Evolutionary conservation across 2,888 invertebrate genomes (phyloP), one percentile per base, ranked within the genome.

Genomic region (Auanema sp.): DNA sequence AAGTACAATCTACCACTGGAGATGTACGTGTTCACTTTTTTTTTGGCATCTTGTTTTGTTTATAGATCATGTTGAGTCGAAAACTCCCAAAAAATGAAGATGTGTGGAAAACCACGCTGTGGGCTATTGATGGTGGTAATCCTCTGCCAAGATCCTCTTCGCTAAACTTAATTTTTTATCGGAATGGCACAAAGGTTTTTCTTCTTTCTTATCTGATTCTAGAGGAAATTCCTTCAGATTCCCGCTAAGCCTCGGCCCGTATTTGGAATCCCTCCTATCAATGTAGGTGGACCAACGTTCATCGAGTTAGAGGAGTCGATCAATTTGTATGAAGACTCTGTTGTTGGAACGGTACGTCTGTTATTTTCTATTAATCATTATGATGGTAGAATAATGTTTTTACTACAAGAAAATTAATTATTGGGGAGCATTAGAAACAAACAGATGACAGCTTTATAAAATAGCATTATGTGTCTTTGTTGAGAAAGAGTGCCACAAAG

Each of bases 101-200:
- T 65, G 92, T 92, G 91, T 94, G 92, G 84, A 86, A 90, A 33
- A 86, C 96, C 52, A 88, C 90, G 54, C 89, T 97, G 40, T 88
- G 95, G 42, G 95, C 95, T 0, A 92, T 93, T 11, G 97, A 97
- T 86, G 94, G 95, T 93, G 96, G 93, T 1, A 78, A 79, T 58
- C 96, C 96, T 0, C 93, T 91, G 85, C 88, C 94, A 3, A 88
- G 95, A 33, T 93, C 94, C 85, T 91, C 92, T 0, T 93, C 95
- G 86, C 90, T 92, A 88, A 89, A 90, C 66, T 86, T 96, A 50
- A 88, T 89, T 14, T 90, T 97, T 44, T 89, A 88, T 64, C 86
- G 96, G 18, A 75, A 75, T 54, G 70, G 71, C 50, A 71, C 75
- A 12, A 71, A 72, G 63, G 84, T 58, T 52, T 41, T n/a, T 18